These are phyloP conservation scores for Atherinosoma microstoma DNA, from an alignment of 2,797 vertebrate species.

Conservation along the genomic window DNA sequence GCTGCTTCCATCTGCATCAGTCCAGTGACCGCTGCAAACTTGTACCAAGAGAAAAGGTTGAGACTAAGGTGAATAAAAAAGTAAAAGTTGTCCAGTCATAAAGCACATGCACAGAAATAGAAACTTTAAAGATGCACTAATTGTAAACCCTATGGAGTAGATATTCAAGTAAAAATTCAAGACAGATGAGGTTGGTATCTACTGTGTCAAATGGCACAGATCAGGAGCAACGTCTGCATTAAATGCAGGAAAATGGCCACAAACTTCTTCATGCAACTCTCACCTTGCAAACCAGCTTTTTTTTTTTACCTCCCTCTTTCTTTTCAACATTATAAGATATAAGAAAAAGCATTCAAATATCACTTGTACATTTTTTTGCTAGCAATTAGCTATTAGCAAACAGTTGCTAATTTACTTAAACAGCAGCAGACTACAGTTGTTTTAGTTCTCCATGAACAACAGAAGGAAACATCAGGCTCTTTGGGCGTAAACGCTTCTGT, in stretches of 20 bases:
- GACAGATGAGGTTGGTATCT: background rate
- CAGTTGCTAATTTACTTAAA: background rate
- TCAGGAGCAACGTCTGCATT: background rate
- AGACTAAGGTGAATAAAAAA: slow-evolving; percentile 36
- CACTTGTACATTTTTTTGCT: background rate
- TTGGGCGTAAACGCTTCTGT: background rate
- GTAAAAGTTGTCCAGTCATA: slow-evolving; percentile 30
- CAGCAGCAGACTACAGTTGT: background rate
- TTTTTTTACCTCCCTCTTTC: background rate
- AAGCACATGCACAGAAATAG: slow-evolving; percentile 18
- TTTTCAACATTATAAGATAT: background rate
- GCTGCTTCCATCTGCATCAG: slow-evolving; percentile 56
- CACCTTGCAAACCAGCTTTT: background rate
- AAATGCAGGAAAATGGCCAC: background rate
- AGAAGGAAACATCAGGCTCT: background rate
- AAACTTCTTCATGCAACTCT: background rate
- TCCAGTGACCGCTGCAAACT: slow-evolving; percentile 46
- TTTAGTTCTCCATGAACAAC: background rate
- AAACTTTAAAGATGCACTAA: background rate
- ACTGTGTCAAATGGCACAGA: background rate
- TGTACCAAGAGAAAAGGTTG: slow-evolving; percentile 24
- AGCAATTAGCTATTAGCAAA: background rate
- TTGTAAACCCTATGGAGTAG: background rate
- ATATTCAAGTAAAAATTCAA: too few relatives aligned
- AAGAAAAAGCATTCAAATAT: background rate